Base-by-base conservation (phyloP, 35 echinoderm and acorn worm genomes). In the Nesometra sesokonis region DNA sequence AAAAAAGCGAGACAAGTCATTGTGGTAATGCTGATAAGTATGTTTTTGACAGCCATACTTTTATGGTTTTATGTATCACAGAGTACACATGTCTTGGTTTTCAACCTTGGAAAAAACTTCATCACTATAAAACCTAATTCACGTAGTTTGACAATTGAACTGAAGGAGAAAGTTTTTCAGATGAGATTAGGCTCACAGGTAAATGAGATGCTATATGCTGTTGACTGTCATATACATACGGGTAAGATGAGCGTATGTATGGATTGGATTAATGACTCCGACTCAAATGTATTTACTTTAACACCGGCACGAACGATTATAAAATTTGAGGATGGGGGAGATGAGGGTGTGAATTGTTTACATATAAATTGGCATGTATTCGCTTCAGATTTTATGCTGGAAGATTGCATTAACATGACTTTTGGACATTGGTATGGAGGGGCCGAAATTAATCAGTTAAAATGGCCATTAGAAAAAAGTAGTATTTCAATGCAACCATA, bases 351-450 rank as follows among this genome's bases (percentile, higher is more conserved):
- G 23, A 83, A 32, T 17, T 94, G 93, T 78, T 89, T 88, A 32
- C 31, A 94, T 38, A 67, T 88, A 34, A 32, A 85, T 78, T 94
- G 93, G 93, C 34, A 77, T 76, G 86, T 89, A 17, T 81, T 57
- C 0, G 31, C 78, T 30, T 37, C 38, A 32, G 81, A 77, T 77
- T 35, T 32, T 29, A 29, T 80, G 0, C 82, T 88, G 3, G 79
- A 88, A 88, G 96, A 99, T 82, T 99, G 96, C 67, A 87, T 88
- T 32, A 37, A 47, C 31, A 81, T 99, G 76, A 76, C 86, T 40
- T 78, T 86, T 80, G 90, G 88, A 34, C 93, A 99, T 86, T 99
- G 96, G 96, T 99, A 94, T 85, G 96, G 96, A 13, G 93, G 96
- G 7, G 90, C 87, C 76, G 96, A 90, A 77, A 77, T 91, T n/a